phyloP scores from a whole-genome alignment of 2,888 invertebrate genomes.

The Leptura quadrifasciata region DNA sequence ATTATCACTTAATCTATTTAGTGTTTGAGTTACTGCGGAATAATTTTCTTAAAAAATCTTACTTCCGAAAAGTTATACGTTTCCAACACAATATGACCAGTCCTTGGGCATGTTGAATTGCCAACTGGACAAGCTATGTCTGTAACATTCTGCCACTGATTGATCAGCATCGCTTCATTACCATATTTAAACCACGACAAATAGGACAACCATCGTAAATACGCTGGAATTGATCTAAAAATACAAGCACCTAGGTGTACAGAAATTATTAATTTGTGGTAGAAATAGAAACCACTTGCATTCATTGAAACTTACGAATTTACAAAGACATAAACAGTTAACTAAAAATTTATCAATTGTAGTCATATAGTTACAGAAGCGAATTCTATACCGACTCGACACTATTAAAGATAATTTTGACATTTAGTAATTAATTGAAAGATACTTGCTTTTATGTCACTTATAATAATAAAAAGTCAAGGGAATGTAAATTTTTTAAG shows the following conservation, averaged over 20 bases:
- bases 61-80: slow-evolving; percentile 87
- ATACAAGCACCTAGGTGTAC: neutral
- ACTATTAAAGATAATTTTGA: neutral
- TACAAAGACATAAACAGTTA: neutral
- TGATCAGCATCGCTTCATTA: slow-evolving; percentile 90
- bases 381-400: neutral
- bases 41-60: too few relatives aligned
- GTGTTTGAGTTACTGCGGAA: too few relatives aligned
- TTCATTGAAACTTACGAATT: neutral
- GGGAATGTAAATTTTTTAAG: too few relatives aligned
- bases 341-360: neutral
- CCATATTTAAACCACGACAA: slow-evolving; percentile 95
- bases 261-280: neutral
- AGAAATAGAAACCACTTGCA: neutral
- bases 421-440: neutral
- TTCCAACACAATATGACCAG: slow-evolving; percentile 86
- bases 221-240: slow-evolving; percentile 86
- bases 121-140: slow-evolving; percentile 83
- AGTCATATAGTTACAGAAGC: too few relatives aligned
- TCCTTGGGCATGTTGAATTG: slow-evolving; percentile 86
- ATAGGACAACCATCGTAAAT: slow-evolving; percentile 90
- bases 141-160: slow-evolving; percentile 90
- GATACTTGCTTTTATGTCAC: neutral
- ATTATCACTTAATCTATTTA: too few relatives aligned
- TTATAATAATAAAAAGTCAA: neutral